These are phyloP conservation scores for Myripristis murdjan DNA, from an alignment of 2,797 vertebrate genomes.

Conservation along the genomic window DNA sequence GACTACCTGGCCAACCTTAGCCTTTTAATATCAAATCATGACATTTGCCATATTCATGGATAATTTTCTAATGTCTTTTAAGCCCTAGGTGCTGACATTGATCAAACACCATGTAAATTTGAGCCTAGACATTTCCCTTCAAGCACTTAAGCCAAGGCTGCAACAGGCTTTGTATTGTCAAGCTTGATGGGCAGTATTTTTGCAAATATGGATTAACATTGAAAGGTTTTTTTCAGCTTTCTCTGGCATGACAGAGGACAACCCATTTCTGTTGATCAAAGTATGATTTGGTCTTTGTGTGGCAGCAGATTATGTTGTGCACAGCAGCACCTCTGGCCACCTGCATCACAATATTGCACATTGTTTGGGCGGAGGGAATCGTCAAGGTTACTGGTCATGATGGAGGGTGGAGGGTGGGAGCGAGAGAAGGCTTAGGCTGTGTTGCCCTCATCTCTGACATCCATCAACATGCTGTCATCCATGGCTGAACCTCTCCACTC, in stretches of 20 bases:
- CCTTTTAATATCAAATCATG: constrained; percentile 60
- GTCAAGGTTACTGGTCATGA: not conserved
- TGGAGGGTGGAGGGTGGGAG: constrained; percentile 19
- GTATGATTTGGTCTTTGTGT: not conserved
- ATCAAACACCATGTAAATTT: constrained; percentile 69
- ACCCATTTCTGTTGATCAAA: not conserved
- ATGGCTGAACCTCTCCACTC: constrained; percentile 46
- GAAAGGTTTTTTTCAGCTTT: not conserved
- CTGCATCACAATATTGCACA: not conserved
- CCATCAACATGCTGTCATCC: constrained; percentile 67
- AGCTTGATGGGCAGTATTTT: not conserved
- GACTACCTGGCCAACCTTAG: constrained; percentile 58
- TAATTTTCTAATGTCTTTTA: constrained; percentile 69
- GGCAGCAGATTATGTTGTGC: not conserved
- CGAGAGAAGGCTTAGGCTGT: constrained; percentile 8
- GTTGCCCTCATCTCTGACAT: constrained; percentile 48
- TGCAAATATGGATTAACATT: not conserved
- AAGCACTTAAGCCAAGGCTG: constrained; percentile 38
- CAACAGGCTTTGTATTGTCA: constrained; percentile 16
- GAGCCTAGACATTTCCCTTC: constrained; percentile 42
- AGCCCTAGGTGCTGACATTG: constrained; percentile 59
- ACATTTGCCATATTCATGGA: constrained; percentile 73
- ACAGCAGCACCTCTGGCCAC: no score
- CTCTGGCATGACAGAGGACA: not conserved
- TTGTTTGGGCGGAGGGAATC: not conserved